These are phyloP conservation scores for Drosophila crucigera DNA, from an alignment of 2,888 invertebrate genomes.

Conservation along the genomic window DNA sequence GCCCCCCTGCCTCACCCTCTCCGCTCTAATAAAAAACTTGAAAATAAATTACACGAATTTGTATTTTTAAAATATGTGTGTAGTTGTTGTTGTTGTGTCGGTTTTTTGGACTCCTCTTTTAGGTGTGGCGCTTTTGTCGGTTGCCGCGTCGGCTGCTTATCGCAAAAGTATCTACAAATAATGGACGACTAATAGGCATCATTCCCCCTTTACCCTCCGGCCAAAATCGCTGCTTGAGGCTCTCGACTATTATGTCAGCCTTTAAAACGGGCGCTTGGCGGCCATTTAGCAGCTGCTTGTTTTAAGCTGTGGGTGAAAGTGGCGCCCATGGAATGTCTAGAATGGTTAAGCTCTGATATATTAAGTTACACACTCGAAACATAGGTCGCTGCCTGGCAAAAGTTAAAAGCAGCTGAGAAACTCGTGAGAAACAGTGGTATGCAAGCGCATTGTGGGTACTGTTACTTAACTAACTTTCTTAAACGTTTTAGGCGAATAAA, in stretches of 20 bases:
- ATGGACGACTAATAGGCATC: conserved; percentile 74
- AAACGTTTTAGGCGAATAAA: background rate
- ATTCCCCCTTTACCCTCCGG: conserved; percentile 23
- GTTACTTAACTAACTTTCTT: background rate
- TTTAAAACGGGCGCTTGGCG: conserved; percentile 48
- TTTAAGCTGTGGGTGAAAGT: conserved; percentile 58
- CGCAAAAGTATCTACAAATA: conserved; percentile 78
- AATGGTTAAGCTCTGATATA: conserved; percentile 45
- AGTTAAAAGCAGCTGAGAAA: conserved; percentile 5
- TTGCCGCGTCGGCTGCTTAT: conserved; percentile 61
- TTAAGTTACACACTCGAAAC: conserved; percentile 35
- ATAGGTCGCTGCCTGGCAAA: background rate
- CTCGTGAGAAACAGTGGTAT: conserved; percentile 22
- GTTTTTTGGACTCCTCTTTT: conserved; percentile 36
- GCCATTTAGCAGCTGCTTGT: conserved; percentile 60
- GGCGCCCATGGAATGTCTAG: conserved; percentile 52
- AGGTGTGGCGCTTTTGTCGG: conserved; percentile 73
- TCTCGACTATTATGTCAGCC: conserved; percentile 64
- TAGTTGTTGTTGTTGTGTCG: conserved; percentile 11
- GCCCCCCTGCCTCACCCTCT: background rate
- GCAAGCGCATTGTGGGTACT: background rate
- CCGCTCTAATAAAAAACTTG: conserved; percentile 71
- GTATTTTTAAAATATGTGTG: conserved; percentile 36
- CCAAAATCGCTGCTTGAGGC: conserved; percentile 5
- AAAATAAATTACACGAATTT: conserved; percentile 78